phyloP scores from a whole-genome alignment of 1,140 invertebrate genomes.

The Eumeta japonica region DNA sequence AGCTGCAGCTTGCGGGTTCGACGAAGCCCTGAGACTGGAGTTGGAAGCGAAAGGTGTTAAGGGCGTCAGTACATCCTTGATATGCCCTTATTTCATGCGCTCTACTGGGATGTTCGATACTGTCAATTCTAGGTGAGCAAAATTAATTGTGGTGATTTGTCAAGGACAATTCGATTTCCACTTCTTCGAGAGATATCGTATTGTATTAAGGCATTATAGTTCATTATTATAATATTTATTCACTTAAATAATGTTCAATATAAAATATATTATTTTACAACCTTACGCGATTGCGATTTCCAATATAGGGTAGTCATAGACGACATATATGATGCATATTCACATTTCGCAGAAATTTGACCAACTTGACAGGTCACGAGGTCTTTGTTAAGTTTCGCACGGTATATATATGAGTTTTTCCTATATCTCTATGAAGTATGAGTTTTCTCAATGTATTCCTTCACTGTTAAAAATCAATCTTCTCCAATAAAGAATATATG shows the following conservation, averaged over 20 bases:
- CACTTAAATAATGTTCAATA: neutral
- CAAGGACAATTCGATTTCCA: neutral
- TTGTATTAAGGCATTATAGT: neutral
- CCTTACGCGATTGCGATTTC: too few relatives aligned
- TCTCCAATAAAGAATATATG: too few relatives aligned
- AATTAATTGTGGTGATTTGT: too few relatives aligned
- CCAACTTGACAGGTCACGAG: too few relatives aligned
- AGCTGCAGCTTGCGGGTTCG: slow-evolving; percentile 89
- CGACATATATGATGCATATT: too few relatives aligned
- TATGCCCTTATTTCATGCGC: slow-evolving; percentile 93
- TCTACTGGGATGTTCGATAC: slow-evolving; percentile 93
- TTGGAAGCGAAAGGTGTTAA: slow-evolving; percentile 67
- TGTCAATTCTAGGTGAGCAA: slow-evolving; percentile 73
- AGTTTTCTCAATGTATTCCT: too few relatives aligned
- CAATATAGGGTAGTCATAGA: too few relatives aligned
- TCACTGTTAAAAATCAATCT: too few relatives aligned
- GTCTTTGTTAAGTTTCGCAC: too few relatives aligned
- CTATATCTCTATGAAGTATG: too few relatives aligned
- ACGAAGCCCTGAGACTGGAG: slow-evolving; percentile 81
- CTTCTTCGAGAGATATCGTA: neutral
- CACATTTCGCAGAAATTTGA: too few relatives aligned
- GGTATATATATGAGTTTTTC: too few relatives aligned
- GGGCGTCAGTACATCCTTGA: slow-evolving; percentile 82
- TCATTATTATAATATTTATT: neutral
- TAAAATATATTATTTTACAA: neutral